phyloP scores from a whole-genome alignment of 2,888 invertebrate species.

The Meiosimyza platycephala region DNA sequence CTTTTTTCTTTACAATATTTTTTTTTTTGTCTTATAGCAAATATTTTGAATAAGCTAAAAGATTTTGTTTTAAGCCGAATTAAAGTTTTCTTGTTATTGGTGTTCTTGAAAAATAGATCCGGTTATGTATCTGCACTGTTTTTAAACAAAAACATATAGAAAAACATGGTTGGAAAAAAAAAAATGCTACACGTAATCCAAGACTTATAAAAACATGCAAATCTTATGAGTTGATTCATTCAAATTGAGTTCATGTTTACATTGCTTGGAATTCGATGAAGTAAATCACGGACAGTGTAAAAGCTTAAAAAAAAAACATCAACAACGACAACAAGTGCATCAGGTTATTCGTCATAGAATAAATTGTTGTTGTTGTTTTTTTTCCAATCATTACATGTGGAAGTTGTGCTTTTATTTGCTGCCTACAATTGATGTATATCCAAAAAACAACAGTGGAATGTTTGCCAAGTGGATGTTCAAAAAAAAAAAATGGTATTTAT shows the following conservation, averaged over 20 bases:
- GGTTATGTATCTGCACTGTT: not conserved
- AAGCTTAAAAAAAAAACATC: too few relatives aligned
- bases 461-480: too few relatives aligned
- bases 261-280: not conserved
- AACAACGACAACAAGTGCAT: not conserved
- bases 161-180: not conserved
- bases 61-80: too few relatives aligned
- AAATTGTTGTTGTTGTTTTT: not conserved
- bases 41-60: too few relatives aligned
- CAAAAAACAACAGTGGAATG: not conserved
- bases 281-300: too few relatives aligned
- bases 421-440: not conserved
- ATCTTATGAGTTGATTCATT: slow-evolving; percentile 3
- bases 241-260: slow-evolving; percentile 11
- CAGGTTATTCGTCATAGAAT: not conserved
- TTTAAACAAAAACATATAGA: not conserved
- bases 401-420: not conserved
- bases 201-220: not conserved
- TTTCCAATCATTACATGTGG: too few relatives aligned
- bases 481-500: too few relatives aligned
- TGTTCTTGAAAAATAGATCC: too few relatives aligned
- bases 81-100: too few relatives aligned
- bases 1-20: not conserved
- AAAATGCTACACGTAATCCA: not conserved
- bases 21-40: not conserved